Percentiles rank a stretch among this genome's conserved stretches.
Evolutionary conservation across 1,140 invertebrate species (phyloP).

Genomic region (Drosophila sechellia): DNA sequence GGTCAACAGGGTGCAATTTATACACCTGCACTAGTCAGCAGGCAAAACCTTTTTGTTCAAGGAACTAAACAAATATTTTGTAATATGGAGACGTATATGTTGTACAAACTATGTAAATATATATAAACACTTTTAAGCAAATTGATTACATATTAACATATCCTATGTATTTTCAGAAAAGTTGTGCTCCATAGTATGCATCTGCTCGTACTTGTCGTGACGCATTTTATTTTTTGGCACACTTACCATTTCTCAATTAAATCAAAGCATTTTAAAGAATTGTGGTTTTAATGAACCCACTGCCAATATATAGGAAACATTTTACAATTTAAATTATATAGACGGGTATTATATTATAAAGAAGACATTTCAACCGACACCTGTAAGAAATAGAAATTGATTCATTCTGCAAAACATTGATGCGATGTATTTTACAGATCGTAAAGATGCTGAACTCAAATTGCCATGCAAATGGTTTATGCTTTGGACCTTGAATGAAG

Average conservation of each 20-base stretch:
- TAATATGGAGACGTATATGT: too few species aligned
- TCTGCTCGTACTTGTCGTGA: slow-evolving; percentile 6
- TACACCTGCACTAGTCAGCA: slow-evolving; percentile 21
- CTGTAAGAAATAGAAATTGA: neutral
- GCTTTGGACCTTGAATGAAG: slow-evolving; percentile 28
- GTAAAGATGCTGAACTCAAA: slow-evolving; percentile 20
- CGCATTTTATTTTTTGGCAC: slow-evolving; percentile 29
- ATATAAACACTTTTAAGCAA: neutral
- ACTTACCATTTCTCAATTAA: slow-evolving; percentile 23
- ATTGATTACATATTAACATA: neutral
- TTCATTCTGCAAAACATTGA: neutral
- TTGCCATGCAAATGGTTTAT: slow-evolving; percentile 38
- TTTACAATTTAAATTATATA: neutral
- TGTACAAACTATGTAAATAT: too few species aligned
- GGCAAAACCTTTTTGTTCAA: too few species aligned
- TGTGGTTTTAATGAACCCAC: slow-evolving; percentile 23
- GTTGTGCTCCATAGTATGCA: neutral
- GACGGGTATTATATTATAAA: neutral
- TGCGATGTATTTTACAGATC: slow-evolving; percentile 5
- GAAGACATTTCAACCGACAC: neutral
- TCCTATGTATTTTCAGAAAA: neutral
- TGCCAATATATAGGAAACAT: slow-evolving; percentile 10
- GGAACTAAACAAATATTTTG: too few species aligned
- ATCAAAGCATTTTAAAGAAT: slow-evolving; percentile 9
- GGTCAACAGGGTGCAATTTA: slow-evolving; percentile 32